phyloP scores from a whole-genome alignment of 2,113 vertebrate genomes.

The Alligator mississippiensis region DNA sequence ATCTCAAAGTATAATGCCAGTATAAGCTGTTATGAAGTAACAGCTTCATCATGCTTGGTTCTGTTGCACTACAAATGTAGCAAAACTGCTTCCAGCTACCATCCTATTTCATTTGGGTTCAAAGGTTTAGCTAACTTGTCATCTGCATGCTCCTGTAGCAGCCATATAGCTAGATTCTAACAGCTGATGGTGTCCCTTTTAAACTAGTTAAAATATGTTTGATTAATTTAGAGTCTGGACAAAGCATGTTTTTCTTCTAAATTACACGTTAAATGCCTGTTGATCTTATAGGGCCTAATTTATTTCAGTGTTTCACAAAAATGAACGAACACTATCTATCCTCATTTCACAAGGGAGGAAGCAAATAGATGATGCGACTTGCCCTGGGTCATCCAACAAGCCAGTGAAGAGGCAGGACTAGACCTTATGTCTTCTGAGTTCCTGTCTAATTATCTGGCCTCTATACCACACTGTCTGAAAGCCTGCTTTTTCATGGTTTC shows the following conservation, averaged over 20 bases:
- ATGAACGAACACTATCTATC: background rate
- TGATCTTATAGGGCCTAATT: background rate
- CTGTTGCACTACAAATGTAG: too few species aligned
- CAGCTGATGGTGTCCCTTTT: too few species aligned
- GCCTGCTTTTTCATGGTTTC: background rate
- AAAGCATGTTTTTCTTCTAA: background rate
- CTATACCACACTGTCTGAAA: background rate
- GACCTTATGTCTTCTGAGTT: background rate
- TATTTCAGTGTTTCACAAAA: background rate
- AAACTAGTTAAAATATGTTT: too few species aligned
- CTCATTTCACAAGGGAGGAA: background rate
- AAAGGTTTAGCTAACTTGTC: too few species aligned
- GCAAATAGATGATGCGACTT: background rate
- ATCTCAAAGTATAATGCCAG: too few species aligned
- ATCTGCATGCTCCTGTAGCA: too few species aligned
- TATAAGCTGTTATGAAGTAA: too few species aligned
- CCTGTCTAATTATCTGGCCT: background rate
- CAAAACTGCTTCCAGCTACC: too few species aligned
- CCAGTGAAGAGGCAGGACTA: background rate
- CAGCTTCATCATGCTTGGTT: too few species aligned
- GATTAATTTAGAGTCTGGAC: too few species aligned
- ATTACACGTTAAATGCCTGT: background rate
- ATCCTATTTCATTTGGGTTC: too few species aligned
- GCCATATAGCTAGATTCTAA: too few species aligned
- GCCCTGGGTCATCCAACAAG: background rate